phyloP scores from a whole-genome alignment of 1,140 invertebrate species.

The Helicorthomorpha holstii region DNA sequence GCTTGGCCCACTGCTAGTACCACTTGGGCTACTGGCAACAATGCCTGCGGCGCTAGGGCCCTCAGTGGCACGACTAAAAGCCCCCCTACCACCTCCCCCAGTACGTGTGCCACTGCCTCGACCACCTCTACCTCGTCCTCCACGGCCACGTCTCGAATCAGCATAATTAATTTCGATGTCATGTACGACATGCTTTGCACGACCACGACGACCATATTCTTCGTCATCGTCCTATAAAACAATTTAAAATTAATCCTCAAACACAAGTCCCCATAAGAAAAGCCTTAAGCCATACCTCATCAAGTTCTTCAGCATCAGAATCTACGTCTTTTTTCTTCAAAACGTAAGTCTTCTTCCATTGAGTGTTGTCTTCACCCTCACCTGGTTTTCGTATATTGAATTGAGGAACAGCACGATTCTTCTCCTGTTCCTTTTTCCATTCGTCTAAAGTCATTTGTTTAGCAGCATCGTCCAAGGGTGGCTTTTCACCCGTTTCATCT shows the following conservation, averaged over 20 bases:
- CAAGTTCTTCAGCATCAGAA: constrained; percentile 34
- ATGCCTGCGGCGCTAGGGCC: constrained; percentile 16
- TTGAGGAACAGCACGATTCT: constrained; percentile 34
- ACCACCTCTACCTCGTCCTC: constrained; percentile 35
- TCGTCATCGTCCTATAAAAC: constrained; percentile 29
- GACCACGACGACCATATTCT: constrained; percentile 68
- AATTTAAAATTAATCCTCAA: constrained; percentile 2
- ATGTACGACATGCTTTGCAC: constrained; percentile 66
- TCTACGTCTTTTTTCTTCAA: constrained; percentile 61
- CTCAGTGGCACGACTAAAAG: constrained; percentile 12
- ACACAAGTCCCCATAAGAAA: not conserved
- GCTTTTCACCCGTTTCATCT: constrained; percentile 8
- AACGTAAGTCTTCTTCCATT: constrained; percentile 83
- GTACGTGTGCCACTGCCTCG: constrained; percentile 29
- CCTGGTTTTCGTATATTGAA: constrained; percentile 81
- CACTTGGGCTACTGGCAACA: constrained; percentile 9
- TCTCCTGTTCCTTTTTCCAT: constrained; percentile 58
- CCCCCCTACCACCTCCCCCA: constrained; percentile 9
- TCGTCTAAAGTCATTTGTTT: constrained; percentile 65
- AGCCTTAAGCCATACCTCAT: constrained; percentile 29
- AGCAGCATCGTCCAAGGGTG: constrained; percentile 11
- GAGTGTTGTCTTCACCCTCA: constrained; percentile 72
- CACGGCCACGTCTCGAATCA: constrained; percentile 52
- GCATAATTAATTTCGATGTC: constrained; percentile 81
- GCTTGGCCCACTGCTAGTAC: constrained; percentile 14